These are phyloP conservation scores for Liopterus haemorrhoidalis DNA, from an alignment of 2,888 invertebrate genomes.

Conservation along the genomic window DNA sequence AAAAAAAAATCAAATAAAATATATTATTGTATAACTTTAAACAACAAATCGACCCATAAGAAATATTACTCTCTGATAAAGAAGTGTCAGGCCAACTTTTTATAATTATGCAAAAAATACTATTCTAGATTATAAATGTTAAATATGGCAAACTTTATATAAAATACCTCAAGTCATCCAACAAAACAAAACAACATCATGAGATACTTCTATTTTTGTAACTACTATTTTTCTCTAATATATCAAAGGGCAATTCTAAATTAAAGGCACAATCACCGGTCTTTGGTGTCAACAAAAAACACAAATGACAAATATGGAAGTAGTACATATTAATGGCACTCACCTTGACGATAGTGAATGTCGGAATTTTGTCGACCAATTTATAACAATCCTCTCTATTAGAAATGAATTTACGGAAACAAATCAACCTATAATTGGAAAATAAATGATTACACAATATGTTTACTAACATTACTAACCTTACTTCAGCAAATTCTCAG, in stretches of 20 bases:
- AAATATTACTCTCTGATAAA: neutral
- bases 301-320: neutral
- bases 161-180: too few species aligned
- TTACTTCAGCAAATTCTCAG: conserved; percentile 78
- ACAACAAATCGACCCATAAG: too few species aligned
- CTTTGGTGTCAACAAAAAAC: too few species aligned
- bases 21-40: conserved; percentile 1
- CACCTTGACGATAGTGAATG: conserved; percentile 82
- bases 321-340: conserved; percentile 26
- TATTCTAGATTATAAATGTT: conserved; percentile 7
- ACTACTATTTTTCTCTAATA: too few species aligned
- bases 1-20: neutral
- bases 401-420: conserved; percentile 81
- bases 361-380: conserved; percentile 75
- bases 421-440: conserved; percentile 70
- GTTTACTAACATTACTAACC: conserved; percentile 9
- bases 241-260: too few species aligned
- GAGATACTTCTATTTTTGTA: too few species aligned
- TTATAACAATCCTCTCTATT: conserved; percentile 75
- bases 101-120: neutral
- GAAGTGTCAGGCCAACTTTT: conserved; percentile 2
- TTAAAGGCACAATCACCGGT: too few species aligned
- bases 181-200: too few species aligned
- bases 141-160: too few species aligned
- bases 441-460: conserved; percentile 29